Evolutionary conservation across 2,113 vertebrate genomes (phyloP).

Genomic region (Lutjanus erythropterus): DNA sequence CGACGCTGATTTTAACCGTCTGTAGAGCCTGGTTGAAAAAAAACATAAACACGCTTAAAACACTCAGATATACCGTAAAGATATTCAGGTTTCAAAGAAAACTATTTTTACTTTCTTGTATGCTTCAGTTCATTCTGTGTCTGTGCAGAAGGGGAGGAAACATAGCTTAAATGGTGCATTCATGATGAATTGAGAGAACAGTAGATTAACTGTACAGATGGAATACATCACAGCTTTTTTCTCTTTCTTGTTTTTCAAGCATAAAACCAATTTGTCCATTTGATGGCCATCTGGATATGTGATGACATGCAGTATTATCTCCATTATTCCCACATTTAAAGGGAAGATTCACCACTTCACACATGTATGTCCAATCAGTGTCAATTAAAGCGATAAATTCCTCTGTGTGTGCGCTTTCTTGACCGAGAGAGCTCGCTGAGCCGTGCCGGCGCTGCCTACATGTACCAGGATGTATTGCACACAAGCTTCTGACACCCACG

Average conservation of each 20-base stretch:
- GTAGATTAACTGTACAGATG: conserved; percentile 3
- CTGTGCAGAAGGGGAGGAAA: background rate
- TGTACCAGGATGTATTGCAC: too few relatives aligned
- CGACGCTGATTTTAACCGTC: conserved; percentile 20
- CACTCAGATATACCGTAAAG: background rate
- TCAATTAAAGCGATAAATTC: too few relatives aligned
- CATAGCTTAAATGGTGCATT: background rate
- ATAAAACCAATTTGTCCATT: background rate
- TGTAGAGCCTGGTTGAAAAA: conserved; percentile 11
- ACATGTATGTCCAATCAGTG: too few relatives aligned
- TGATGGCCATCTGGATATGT: background rate
- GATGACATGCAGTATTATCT: background rate
- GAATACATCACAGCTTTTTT: conserved; percentile 5
- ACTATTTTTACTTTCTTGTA: background rate
- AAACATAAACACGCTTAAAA: conserved; percentile 19
- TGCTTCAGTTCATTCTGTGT: background rate
- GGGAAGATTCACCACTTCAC: too few relatives aligned
- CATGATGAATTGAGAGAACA: background rate
- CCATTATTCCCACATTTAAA: background rate
- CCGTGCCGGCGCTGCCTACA: too few relatives aligned
- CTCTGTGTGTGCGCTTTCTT: too few relatives aligned
- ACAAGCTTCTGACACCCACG: too few relatives aligned
- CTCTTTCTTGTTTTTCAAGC: background rate
- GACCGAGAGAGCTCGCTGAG: too few relatives aligned
- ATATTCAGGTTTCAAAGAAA: background rate